Evolutionary conservation across 30 jellyfish, hydroid and myxozoan species (phyloP), one percentile per base, ranked within the genome.

Genomic region (Aurelia sp.): DNA sequence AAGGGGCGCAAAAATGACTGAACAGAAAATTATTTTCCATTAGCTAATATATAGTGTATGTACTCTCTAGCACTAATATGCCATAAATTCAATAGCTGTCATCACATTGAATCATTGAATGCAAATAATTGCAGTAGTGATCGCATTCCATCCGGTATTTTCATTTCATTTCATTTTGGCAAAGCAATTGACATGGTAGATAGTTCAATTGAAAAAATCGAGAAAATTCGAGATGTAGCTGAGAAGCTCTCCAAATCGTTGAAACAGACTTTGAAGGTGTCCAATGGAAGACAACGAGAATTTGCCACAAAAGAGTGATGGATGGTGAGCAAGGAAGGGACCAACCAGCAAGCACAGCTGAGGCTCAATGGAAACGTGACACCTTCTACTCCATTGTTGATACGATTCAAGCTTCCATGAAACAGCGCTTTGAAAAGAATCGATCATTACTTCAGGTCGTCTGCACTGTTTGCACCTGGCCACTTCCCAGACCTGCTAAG

Each of bases 131-230:
- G n/a, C n/a, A n/a, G n/a, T n/a, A n/a, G n/a, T n/a, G n/a, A n/a
- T n/a, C n/a, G n/a, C n/a, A n/a, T n/a, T n/a, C n/a, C n/a, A n/a
- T n/a, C n/a, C n/a, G n/a, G n/a, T n/a, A n/a, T n/a, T n/a, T n/a
- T n/a, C n/a, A n/a, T n/a, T n/a, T n/a, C n/a, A n/a, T n/a, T n/a
- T n/a, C 13, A 74, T 10, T 74, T 48, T 74, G 78, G 74, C 11
- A 74, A 37, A 74, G 86, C 77, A 52, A 51, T 74, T 71, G n/a
- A 35, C 66, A n/a, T 71, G 81, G 81, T 71, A 13, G 81, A 71
- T n/a, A 7, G 81, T 16, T 71, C 81, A 23, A 50, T 71, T 13
- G 47, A 40, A 33, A 71, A 27, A 21, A 27, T 50, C 66, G 8
- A 17, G 66, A 40, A 17, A 18, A 71, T 74, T 59, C 74, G 78